Conservation (phyloP, 1,140 invertebrate species). For the Atopsyche davidsoni region DNA sequence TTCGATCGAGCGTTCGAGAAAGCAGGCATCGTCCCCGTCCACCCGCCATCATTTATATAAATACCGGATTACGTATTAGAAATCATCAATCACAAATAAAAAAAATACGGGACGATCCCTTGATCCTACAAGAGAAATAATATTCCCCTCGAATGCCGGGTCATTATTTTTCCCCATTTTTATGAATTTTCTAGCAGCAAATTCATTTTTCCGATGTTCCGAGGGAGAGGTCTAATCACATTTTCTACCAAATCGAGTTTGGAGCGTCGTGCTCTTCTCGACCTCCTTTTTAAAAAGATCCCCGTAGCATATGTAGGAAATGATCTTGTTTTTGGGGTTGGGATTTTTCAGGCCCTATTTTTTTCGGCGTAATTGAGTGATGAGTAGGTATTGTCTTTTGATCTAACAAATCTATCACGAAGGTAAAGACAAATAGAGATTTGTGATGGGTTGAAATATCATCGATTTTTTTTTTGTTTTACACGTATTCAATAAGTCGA, state of each 20-base stretch:
- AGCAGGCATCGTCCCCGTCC: slow-evolving; percentile 17
- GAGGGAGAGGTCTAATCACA: slow-evolving; percentile 27
- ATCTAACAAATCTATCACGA: no score
- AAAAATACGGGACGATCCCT: slow-evolving; percentile 5
- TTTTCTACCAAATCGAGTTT: slow-evolving; percentile 29
- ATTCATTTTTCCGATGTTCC: slow-evolving; percentile 22
- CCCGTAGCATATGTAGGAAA: no score
- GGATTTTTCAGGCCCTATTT: no score
- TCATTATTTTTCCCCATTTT: slow-evolving; percentile 28
- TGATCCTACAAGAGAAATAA: slow-evolving; percentile 14
- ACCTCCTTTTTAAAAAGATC: no score
- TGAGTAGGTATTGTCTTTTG: no score
- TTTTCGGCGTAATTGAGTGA: no score
- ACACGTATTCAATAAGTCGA: no score
- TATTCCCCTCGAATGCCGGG: slow-evolving; percentile 18
- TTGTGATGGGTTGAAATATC: no score
- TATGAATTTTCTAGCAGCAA: slow-evolving; percentile 21
- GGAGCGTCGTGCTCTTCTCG: slow-evolving; percentile 9
- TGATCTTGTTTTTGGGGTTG: no score
- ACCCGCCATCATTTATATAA: slow-evolving; percentile 24
- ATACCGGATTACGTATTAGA: slow-evolving; percentile 22
- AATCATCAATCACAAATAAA: slow-evolving; percentile 29
- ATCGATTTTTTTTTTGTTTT: no score
- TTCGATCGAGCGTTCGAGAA: no score
- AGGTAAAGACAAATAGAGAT: no score